phyloP scores from a whole-genome alignment of 2,888 invertebrate species.

The Drosophila quinaria region DNA sequence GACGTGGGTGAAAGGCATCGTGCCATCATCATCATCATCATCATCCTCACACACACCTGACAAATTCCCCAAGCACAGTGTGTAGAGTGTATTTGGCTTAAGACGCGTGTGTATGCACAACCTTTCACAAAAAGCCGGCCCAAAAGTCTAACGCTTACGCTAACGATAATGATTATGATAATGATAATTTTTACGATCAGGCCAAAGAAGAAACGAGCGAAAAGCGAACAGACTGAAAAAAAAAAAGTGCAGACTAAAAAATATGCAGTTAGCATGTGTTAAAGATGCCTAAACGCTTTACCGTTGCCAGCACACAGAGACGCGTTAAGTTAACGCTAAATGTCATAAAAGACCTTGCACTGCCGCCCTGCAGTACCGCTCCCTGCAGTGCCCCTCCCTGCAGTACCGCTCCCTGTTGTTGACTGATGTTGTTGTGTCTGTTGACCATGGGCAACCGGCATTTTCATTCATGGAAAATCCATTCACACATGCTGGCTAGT shows the following conservation, averaged over 20 bases:
- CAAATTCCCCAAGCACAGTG: slow-evolving; percentile 44
- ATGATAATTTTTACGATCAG: slow-evolving; percentile 69
- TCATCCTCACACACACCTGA: slow-evolving; percentile 9
- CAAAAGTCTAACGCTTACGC: slow-evolving; percentile 29
- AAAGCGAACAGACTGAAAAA: slow-evolving; percentile 20
- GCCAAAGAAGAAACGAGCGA: slow-evolving; percentile 32
- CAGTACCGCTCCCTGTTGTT: not conserved
- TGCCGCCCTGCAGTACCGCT: slow-evolving; percentile 6
- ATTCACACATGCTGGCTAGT: slow-evolving; percentile 27
- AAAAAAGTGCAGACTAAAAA: slow-evolving; percentile 36
- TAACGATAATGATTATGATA: slow-evolving; percentile 64
- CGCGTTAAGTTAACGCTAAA: slow-evolving; percentile 64
- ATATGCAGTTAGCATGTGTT: slow-evolving; percentile 73
- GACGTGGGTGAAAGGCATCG: slow-evolving; percentile 67
- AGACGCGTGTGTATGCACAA: slow-evolving; percentile 47
- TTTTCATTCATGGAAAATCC: slow-evolving; percentile 35
- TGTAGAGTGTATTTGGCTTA: slow-evolving; percentile 31
- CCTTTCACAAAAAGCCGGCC: slow-evolving; percentile 62
- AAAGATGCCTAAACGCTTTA: slow-evolving; percentile 68
- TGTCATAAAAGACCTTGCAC: slow-evolving; percentile 60
- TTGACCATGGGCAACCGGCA: slow-evolving; percentile 33
- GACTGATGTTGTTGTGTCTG: not conserved
- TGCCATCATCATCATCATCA: not conserved
- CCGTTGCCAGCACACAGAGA: slow-evolving; percentile 45
- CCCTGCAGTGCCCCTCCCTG: not conserved